phyloP scores from a whole-genome alignment of 2,113 vertebrate species.

The Albula goreensis region DNA sequence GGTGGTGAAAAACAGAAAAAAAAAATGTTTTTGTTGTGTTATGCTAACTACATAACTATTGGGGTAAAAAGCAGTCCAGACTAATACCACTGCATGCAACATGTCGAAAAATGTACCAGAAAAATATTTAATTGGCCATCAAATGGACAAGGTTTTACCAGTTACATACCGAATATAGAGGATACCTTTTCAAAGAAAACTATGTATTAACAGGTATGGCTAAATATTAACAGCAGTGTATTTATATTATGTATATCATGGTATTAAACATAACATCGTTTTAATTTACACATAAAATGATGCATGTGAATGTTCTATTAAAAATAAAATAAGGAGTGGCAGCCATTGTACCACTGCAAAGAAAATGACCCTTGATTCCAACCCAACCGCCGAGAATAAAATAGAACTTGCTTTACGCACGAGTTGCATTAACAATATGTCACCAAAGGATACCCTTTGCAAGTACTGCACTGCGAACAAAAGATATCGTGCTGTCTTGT shows the following conservation, averaged over 20 bases:
- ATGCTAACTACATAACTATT: too few species aligned
- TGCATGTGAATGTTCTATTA: not conserved
- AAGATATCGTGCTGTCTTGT: not conserved
- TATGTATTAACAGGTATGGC: too few species aligned
- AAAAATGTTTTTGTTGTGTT: too few species aligned
- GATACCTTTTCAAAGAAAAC: too few species aligned
- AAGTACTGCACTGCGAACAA: not conserved
- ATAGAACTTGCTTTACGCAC: not conserved
- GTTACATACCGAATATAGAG: too few species aligned
- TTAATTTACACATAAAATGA: not conserved
- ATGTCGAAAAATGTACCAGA: too few species aligned
- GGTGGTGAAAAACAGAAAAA: too few species aligned
- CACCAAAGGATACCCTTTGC: not conserved
- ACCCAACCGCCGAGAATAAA: not conserved
- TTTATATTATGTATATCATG: not conserved
- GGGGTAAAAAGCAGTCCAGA: too few species aligned
- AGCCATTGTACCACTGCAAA: not conserved
- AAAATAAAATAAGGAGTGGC: not conserved
- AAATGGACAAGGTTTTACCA: too few species aligned
- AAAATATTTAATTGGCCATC: too few species aligned
- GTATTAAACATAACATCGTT: not conserved
- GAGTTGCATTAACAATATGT: slow-evolving; percentile 7
- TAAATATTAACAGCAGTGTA: too few species aligned
- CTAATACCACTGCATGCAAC: too few species aligned
- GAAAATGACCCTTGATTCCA: not conserved